A percentile compares a stretch with the other conserved stretches of the same genome.
Evolutionary conservation across 1,140 invertebrate species (phyloP).

Genomic region (Heliothis subflexa): DNA sequence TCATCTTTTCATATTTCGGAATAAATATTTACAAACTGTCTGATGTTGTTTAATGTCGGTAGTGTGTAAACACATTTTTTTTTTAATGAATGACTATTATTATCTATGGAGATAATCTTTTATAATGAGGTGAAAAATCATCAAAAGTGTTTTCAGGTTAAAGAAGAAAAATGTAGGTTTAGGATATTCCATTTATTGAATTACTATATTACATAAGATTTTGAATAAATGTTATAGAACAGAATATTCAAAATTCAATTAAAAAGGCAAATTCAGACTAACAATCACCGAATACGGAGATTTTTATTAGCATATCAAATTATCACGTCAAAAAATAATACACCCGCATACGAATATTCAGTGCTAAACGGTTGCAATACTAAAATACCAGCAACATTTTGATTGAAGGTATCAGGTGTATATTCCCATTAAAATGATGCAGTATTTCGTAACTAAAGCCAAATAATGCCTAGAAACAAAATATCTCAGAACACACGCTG

Average conservation of each 20-base stretch:
- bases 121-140: too few species aligned
- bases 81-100: too few species aligned
- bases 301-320: too few species aligned
- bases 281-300: too few species aligned
- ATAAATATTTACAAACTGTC: background rate
- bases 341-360: too few species aligned
- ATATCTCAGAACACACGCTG: background rate
- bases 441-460: background rate
- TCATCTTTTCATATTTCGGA: background rate
- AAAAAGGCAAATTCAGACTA: too few species aligned
- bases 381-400: background rate
- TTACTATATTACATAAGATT: background rate
- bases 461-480: conserved; percentile 6
- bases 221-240: background rate
- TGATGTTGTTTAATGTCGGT: background rate
- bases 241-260: too few species aligned
- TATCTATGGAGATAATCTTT: too few species aligned
- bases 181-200: background rate
- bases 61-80: background rate
- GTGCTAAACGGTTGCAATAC: background rate
- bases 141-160: background rate
- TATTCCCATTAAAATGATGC: background rate
- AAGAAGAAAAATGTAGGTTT: background rate
- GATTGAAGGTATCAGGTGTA: background rate
- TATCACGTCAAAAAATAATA: too few species aligned